Conservation (phyloP, 2,888 invertebrate genomes). For the Acleris literana region DNA sequence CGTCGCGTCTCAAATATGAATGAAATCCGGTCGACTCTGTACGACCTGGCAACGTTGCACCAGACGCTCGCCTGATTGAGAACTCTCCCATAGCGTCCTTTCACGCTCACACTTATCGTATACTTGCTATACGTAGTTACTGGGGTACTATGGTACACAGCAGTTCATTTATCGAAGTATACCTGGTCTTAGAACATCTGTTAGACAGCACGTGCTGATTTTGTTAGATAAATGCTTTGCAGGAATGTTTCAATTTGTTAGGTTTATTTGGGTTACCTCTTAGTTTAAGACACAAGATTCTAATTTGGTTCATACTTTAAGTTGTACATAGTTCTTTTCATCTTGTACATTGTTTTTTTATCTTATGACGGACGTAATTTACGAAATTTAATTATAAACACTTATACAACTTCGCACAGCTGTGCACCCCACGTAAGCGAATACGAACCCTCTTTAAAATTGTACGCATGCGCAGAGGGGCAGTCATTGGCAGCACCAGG, state of each 20-base stretch:
- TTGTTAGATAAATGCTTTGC: not conserved
- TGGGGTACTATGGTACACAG: slow-evolving; percentile 23
- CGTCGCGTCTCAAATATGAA: slow-evolving; percentile 82
- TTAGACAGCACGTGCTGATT: slow-evolving; percentile 10
- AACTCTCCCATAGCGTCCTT: slow-evolving; percentile 75
- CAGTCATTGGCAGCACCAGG: slow-evolving; percentile 60
- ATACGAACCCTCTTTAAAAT: slow-evolving; percentile 72
- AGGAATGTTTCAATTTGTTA: not conserved
- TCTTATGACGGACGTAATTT: slow-evolving; percentile 14
- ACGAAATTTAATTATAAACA: slow-evolving; percentile 40
- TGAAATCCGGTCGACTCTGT: slow-evolving; percentile 80
- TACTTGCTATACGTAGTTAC: slow-evolving; percentile 27
- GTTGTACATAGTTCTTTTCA: not conserved
- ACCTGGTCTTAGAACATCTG: slow-evolving; percentile 23
- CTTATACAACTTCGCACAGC: slow-evolving; percentile 64
- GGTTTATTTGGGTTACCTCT: no score
- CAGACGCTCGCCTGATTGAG: slow-evolving; percentile 80
- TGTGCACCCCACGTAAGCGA: slow-evolving; percentile 69
- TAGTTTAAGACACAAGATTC: no score
- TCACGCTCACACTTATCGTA: slow-evolving; percentile 45
- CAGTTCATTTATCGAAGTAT: slow-evolving; percentile 27
- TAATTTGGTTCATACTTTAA: no score
- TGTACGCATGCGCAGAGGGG: slow-evolving; percentile 78
- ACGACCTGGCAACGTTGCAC: slow-evolving; percentile 78
- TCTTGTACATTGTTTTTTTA: not conserved